Conservation (phyloP, 2,888 invertebrate species). For the Lathronympha strigana region DNA sequence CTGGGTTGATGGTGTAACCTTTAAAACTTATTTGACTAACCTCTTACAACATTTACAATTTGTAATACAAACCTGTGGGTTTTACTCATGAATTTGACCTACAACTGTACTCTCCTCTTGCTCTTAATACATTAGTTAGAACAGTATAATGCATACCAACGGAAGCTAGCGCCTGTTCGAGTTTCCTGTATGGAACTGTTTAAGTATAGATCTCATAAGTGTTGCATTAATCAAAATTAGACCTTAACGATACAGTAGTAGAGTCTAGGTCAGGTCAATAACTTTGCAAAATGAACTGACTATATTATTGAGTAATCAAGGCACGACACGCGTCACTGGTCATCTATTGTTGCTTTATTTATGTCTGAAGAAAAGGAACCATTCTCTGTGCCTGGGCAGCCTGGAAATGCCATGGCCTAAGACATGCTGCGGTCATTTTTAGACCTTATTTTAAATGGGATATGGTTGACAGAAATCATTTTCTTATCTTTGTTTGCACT, state of each 20-base stretch:
- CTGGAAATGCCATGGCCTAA: background rate
- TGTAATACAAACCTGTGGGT: background rate
- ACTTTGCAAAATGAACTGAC: background rate
- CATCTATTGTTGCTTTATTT: conserved; percentile 21
- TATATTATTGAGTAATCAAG: conserved; percentile 34
- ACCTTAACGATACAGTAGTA: background rate
- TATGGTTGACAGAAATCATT: background rate
- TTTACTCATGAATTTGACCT: conserved; percentile 1
- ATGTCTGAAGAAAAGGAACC: conserved; percentile 13
- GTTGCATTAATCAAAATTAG: background rate
- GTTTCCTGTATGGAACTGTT: conserved; percentile 21
- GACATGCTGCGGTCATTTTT: background rate
- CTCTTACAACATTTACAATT: background rate
- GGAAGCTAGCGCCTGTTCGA: conserved; percentile 19
- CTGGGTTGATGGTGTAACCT: background rate
- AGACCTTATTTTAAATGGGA: background rate
- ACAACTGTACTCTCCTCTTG: background rate
- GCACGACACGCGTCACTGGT: conserved; percentile 21
- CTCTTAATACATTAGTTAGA: conserved; percentile 9
- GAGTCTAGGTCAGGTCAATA: background rate
- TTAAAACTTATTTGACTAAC: background rate
- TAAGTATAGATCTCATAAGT: background rate
- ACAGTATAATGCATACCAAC: conserved; percentile 6
- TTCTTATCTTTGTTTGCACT: background rate
- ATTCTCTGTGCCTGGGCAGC: background rate